These are phyloP conservation scores for Rhopalosiphum maidis DNA, from an alignment of 1,140 invertebrate genomes.

Conservation along the genomic window DNA sequence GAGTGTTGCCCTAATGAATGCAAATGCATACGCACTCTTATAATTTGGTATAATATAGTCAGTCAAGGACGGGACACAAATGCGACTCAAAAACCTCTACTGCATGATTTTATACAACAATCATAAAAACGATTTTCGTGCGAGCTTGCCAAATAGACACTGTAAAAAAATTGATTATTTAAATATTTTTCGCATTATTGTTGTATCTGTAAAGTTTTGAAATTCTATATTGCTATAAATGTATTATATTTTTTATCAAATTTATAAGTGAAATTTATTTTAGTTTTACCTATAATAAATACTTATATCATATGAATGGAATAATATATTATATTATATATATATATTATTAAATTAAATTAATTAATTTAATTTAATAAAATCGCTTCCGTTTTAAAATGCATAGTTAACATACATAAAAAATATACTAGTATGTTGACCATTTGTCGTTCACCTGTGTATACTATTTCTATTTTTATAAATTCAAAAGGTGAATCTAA, in stretches of 20 bases:
- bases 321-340: neutral
- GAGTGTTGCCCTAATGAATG: neutral
- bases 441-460: neutral
- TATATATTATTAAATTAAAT: too few relatives aligned
- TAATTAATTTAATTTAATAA: neutral
- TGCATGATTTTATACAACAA: neutral
- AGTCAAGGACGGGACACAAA: neutral
- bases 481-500: neutral
- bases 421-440: neutral
- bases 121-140: neutral
- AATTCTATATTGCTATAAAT: neutral
- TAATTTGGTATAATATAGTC: neutral
- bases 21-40: neutral
- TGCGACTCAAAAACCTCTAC: neutral
- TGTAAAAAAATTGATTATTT: too few relatives aligned
- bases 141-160: too few relatives aligned
- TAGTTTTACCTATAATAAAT: neutral
- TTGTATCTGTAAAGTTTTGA: neutral
- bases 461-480: neutral
- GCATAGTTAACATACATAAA: neutral
- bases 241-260: neutral
- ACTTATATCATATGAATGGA: neutral
- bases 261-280: neutral
- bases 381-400: neutral
- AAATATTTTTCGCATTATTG: neutral